Percentiles rank a stretch among this genome's conserved stretches.
phyloP scores from a whole-genome alignment of 2,113 vertebrate species.

The Rutilus rutilus region DNA sequence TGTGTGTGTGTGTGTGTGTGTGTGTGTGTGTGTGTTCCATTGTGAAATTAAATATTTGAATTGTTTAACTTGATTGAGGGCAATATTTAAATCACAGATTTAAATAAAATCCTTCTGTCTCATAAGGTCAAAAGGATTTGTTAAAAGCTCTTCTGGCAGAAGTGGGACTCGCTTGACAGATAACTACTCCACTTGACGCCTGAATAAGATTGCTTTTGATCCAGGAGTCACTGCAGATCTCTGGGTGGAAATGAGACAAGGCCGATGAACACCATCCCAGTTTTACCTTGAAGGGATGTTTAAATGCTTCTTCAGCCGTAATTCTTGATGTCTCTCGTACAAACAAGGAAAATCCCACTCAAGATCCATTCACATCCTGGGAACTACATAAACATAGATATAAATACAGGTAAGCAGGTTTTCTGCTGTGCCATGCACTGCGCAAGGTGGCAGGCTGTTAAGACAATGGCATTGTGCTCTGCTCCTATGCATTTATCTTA shows the following conservation, averaged over 20 bases:
- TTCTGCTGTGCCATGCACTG: not conserved
- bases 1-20: no score
- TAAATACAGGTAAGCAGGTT: not conserved
- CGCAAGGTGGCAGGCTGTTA: not conserved
- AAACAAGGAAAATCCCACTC: slow-evolving; percentile 77
- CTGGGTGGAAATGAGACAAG: slow-evolving; percentile 1
- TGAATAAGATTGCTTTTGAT: slow-evolving; percentile 28
- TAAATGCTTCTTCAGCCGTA: slow-evolving; percentile 82
- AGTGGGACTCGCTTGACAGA: slow-evolving; percentile 28
- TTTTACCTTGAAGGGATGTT: slow-evolving; percentile 88
- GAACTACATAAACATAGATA: slow-evolving; percentile 71
- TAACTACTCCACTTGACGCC: slow-evolving; percentile 13
- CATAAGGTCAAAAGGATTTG: slow-evolving; percentile 17
- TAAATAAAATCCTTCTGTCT: not conserved
- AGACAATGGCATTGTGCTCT: slow-evolving; percentile 2
- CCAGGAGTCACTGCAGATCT: slow-evolving; percentile 12
- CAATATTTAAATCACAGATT: slow-evolving; percentile 17
- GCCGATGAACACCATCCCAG: not conserved
- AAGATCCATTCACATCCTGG: not conserved
- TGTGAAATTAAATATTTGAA: not conserved
- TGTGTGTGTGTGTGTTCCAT: not conserved
- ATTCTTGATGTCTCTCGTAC: slow-evolving; percentile 92
- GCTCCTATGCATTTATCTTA: not conserved
- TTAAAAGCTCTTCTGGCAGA: slow-evolving; percentile 39
- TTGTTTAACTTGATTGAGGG: not conserved